Evolutionary conservation across 2,797 vertebrate genomes (phyloP), one percentile per base, ranked within the genome.

Genomic region (Galagoides demidoff): DNA sequence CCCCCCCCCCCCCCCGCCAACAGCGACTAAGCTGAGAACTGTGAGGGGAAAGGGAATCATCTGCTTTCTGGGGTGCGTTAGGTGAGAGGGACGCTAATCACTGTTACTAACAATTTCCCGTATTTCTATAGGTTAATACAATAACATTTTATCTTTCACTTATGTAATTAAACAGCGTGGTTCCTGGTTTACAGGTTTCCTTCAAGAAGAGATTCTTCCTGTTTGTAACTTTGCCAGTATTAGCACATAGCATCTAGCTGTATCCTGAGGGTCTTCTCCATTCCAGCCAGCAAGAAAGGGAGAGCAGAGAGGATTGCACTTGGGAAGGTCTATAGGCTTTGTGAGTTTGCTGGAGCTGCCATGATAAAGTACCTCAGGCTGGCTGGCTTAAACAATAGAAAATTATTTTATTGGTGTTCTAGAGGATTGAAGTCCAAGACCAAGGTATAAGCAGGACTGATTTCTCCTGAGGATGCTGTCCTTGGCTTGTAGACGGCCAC

Each of bases 81-180:
- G 25, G 61, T 89, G 55, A 81, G 39, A 87, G 19, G 31, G 27
- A 90, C 43, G 82, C 73, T 92, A 82, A 78, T 83, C 79, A 22
- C 64, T 89, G 1, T 89, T 84, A 86, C 74, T 88, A 92, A 89
- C 70, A 95, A 82, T 45, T 17, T 7, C 49, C 9, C 7, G 8
- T 45, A 64, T 90, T 90, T 95, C 78, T 52, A 74, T 83, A 34
- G 43, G 68, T 86, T 61, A 94, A 82, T 85, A 85, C 16, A 92
- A 86, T 83, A 90, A 77, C 94, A 91, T 64, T 63, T 85, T 77
- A 95, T 34, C 89, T 92, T 94, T 92, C n/a, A 61, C 55, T 87
- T 49, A 34, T 43, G 49, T 89, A 79, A 55, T 45, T 84, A 37
- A 90, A 71, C 89, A 76, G 27, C 8, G 27, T 95, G 83, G 83